Percentiles rank a stretch among this genome's conserved stretches.
phyloP scores from a whole-genome alignment of 2,888 invertebrate genomes.

The Lasioglossum lativentre region DNA sequence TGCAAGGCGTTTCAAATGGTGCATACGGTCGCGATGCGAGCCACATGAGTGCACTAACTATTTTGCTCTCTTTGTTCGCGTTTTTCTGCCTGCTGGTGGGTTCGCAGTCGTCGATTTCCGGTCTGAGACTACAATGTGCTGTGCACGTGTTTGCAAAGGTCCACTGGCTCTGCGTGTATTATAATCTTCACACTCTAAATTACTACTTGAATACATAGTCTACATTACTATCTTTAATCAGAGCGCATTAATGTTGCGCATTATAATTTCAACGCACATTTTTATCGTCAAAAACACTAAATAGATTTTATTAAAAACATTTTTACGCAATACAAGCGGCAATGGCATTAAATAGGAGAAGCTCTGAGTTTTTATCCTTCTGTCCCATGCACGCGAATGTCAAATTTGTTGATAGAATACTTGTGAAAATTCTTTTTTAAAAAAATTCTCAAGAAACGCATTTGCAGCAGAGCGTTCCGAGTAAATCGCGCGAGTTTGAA shows the following conservation, averaged over 20 bases:
- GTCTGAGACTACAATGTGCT: background rate
- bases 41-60: constrained; percentile 21
- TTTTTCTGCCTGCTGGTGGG: constrained; percentile 28
- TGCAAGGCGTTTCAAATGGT: background rate
- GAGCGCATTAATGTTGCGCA: no score
- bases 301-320: no score
- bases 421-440: background rate
- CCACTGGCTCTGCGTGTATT: background rate
- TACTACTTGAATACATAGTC: background rate
- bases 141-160: constrained; percentile 9
- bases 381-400: background rate
- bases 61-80: constrained; percentile 32
- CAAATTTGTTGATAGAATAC: background rate
- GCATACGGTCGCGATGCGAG: constrained; percentile 35
- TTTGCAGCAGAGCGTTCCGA: background rate
- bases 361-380: no score
- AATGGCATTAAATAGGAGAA: no score
- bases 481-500: background rate
- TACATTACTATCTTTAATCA: no score
- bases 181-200: background rate
- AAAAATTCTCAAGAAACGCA: background rate
- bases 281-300: no score
- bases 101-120: constrained; percentile 24
- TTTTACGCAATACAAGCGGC: no score
- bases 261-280: no score